These are phyloP conservation scores for Eriocheir sinensis DNA, from an alignment of 1,140 invertebrate species.

Conservation along the genomic window DNA sequence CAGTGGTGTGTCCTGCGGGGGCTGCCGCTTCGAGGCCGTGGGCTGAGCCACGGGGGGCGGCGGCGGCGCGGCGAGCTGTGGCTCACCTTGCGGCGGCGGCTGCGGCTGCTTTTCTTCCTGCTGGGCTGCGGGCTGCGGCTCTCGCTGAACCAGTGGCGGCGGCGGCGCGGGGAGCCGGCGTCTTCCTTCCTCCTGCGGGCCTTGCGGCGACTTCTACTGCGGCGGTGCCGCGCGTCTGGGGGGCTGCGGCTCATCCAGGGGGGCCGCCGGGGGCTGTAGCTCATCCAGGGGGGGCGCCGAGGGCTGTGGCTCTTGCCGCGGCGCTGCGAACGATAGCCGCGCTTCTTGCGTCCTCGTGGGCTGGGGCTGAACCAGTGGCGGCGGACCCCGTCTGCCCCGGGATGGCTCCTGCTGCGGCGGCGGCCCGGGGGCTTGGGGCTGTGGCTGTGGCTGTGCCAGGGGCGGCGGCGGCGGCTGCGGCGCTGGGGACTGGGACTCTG, in stretches of 20 bases:
- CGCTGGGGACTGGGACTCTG: constrained; percentile 35
- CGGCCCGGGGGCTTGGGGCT: constrained; percentile 34
- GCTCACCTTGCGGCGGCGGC: neutral
- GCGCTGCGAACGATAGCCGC: neutral
- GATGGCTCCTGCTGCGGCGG: neutral
- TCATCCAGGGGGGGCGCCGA: neutral
- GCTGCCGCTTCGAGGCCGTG: neutral
- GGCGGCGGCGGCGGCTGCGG: neutral
- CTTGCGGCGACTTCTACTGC: constrained; percentile 37
- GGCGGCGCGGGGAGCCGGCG: neutral
- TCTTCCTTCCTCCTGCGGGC: neutral
- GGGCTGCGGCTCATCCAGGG: constrained; percentile 42
- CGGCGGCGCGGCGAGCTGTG: constrained; percentile 35
- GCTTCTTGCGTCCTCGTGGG: constrained; percentile 29
- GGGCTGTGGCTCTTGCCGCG: constrained; percentile 34
- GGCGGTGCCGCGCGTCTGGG: neutral
- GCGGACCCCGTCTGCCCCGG: neutral
- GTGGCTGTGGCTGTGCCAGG: neutral
- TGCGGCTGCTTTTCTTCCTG: constrained; percentile 11
- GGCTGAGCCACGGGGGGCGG: neutral
- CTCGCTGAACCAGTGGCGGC: constrained; percentile 51
- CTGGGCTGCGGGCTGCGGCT: neutral
- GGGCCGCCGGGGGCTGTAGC: neutral
- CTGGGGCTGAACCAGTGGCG: constrained; percentile 43
- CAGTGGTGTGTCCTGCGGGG: constrained; percentile 15